Base-by-base conservation (phyloP, 2,113 vertebrate species). In the Zingel zingel region DNA sequence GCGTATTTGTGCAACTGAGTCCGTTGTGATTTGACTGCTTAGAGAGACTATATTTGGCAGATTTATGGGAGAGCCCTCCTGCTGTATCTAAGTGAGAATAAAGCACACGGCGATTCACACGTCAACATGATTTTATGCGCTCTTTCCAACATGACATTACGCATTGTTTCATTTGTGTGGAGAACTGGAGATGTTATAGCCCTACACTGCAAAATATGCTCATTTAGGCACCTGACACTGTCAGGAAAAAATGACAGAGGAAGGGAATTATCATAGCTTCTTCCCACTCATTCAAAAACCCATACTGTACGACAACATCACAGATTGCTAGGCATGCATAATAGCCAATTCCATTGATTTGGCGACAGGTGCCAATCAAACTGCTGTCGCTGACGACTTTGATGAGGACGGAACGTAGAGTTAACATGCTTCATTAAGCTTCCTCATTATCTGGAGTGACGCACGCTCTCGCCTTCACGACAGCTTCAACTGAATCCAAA, bases 281-380 rank as follows among this genome's bases (percentile, higher is more conserved):
- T 75, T 93, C 79, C 67, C 33, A 43, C 84, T 85, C 71, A 43
- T 78, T 84, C 50, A 45, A 23, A 50, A 11, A 1, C 23, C 23
- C 13, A 61, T 30, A 74, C 75, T 51, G 64, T 50, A 23, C 21
- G 15, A 84, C 81, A 78, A 85, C 77, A 69, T 83, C 88, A 84
- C 90, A 91, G 87, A 93, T 86, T 90, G 88, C 16, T 36, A 48
- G 56, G 76, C 81, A 84, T 63, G 81, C 74, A 85, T 78, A 77
- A 76, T 51, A 64, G 70, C 82, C 80, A 59, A 54, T 84, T 48
- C 81, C 87, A 89, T 79, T 88, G 90, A 93, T 85, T 94, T 16
- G 0, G 59, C 51, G 87, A 93, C 89, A 91, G 88, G 85, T 92
- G 90, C 89, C 92, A 91, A 87, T 92, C 88, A 94, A 84, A 86